phyloP scores from a whole-genome alignment of 1,140 invertebrate genomes.

The Thalassaphorura encarpata region DNA sequence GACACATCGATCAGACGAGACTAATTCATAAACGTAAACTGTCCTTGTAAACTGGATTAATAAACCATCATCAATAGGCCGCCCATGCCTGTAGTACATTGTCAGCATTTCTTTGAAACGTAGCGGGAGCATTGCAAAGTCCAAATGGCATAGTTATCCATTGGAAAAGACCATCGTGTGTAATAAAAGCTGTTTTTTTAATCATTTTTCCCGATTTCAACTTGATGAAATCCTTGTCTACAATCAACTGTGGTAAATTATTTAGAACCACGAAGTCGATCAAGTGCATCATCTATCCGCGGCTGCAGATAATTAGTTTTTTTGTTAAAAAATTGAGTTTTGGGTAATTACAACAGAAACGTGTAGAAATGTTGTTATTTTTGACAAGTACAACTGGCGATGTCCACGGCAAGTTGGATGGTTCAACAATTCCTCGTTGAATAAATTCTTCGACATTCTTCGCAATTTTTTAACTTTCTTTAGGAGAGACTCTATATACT shows the following conservation, averaged over 20 bases:
- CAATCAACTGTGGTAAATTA: slow-evolving; percentile 42
- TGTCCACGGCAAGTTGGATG: slow-evolving; percentile 38
- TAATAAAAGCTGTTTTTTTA: slow-evolving; percentile 38
- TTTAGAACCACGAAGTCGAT: slow-evolving; percentile 34
- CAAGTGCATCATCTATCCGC: slow-evolving; percentile 40
- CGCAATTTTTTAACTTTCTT: slow-evolving; percentile 31
- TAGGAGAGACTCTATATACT: slow-evolving; percentile 31
- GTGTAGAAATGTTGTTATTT: slow-evolving; percentile 39
- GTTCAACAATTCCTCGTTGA: slow-evolving; percentile 35
- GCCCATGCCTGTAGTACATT: slow-evolving; percentile 36
- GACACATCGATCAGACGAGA: too few species aligned
- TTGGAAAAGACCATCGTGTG: slow-evolving; percentile 34
- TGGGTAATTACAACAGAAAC: slow-evolving; percentile 41
- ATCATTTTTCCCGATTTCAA: slow-evolving; percentile 35
- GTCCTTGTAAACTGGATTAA: too few species aligned
- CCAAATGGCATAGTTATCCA: slow-evolving; percentile 41
- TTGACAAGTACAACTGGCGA: slow-evolving; percentile 38
- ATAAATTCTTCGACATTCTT: slow-evolving; percentile 36
- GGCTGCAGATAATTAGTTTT: slow-evolving; percentile 40
- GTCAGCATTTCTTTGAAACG: slow-evolving; percentile 39
- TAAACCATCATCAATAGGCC: too few species aligned
- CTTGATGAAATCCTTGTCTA: slow-evolving; percentile 42
- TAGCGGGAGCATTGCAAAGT: slow-evolving; percentile 38
- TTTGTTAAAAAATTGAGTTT: slow-evolving; percentile 38
- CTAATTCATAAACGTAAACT: too few species aligned